Conservation (phyloP, 2,113 vertebrate species). For the Papio anubis region DNA sequence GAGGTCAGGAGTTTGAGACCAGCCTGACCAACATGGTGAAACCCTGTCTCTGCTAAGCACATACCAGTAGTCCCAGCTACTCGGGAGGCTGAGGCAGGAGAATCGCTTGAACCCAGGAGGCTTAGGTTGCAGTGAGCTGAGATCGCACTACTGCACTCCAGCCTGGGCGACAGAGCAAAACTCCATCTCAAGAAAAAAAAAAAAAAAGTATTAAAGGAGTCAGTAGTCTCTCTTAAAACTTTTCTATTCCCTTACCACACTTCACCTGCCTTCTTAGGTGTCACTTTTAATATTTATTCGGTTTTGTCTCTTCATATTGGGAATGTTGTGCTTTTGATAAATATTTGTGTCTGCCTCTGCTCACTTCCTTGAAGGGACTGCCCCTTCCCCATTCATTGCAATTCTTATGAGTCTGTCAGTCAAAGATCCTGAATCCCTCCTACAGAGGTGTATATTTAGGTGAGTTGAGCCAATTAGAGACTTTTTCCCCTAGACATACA, state of each 20-base stretch:
- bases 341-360: not conserved
- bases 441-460: not conserved
- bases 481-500: not conserved
- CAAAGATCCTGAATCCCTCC: not conserved
- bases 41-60: too few relatives aligned
- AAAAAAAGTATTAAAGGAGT: too few relatives aligned
- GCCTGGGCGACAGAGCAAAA: too few relatives aligned
- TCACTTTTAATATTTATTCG: not conserved
- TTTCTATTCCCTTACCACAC: not conserved
- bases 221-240: not conserved
- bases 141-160: too few relatives aligned
- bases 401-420: not conserved
- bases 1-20: too few relatives aligned
- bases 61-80: too few relatives aligned
- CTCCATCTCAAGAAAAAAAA: too few relatives aligned
- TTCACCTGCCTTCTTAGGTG: not conserved
- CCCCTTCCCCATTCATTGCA: not conserved
- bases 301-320: not conserved
- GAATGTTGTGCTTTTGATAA: not conserved
- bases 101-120: too few relatives aligned
- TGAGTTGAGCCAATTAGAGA: not conserved
- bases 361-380: not conserved
- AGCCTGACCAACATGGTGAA: too few relatives aligned
- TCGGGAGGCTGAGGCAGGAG: too few relatives aligned
- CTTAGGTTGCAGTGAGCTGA: too few relatives aligned